These are phyloP conservation scores for Meliscaeva auricollis DNA, from an alignment of 2,888 invertebrate species.

Conservation along the genomic window DNA sequence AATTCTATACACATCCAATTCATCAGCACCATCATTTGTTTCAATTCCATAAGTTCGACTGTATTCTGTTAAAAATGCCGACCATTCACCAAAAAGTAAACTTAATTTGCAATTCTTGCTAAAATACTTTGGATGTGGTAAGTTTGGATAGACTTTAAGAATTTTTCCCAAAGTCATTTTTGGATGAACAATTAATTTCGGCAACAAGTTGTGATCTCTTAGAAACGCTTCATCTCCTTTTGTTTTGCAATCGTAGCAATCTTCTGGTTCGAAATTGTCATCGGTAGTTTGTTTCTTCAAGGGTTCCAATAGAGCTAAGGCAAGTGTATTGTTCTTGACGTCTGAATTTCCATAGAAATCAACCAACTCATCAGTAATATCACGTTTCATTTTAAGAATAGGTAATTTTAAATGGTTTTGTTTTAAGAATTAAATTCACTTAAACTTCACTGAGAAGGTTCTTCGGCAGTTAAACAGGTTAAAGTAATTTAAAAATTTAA, in stretches of 20 bases:
- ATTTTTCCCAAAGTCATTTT: constrained; percentile 13
- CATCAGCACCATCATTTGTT: neutral
- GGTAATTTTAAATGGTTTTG: too few relatives aligned
- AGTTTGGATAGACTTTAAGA: neutral
- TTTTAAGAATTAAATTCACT: too few relatives aligned
- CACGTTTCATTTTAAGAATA: neutral
- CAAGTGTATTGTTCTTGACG: neutral
- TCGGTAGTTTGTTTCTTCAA: neutral
- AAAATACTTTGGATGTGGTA: neutral
- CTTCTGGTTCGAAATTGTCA: too few relatives aligned
- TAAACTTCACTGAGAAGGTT: too few relatives aligned
- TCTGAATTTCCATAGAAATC: neutral
- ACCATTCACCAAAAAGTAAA: neutral
- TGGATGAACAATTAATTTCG: constrained; percentile 1
- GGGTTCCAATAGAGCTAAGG: neutral
- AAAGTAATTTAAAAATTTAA: too few relatives aligned
- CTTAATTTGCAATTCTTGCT: neutral
- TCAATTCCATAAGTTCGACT: constrained; percentile 34
- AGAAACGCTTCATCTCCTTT: neutral
- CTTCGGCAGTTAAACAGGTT: too few relatives aligned
- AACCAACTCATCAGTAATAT: neutral
- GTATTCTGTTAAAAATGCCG: neutral
- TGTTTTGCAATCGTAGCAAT: neutral
- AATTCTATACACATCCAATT: too few relatives aligned
- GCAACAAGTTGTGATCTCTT: neutral